These are phyloP conservation scores for Calyptomena viridis DNA, from an alignment of 2,113 vertebrate genomes.

Conservation along the genomic window DNA sequence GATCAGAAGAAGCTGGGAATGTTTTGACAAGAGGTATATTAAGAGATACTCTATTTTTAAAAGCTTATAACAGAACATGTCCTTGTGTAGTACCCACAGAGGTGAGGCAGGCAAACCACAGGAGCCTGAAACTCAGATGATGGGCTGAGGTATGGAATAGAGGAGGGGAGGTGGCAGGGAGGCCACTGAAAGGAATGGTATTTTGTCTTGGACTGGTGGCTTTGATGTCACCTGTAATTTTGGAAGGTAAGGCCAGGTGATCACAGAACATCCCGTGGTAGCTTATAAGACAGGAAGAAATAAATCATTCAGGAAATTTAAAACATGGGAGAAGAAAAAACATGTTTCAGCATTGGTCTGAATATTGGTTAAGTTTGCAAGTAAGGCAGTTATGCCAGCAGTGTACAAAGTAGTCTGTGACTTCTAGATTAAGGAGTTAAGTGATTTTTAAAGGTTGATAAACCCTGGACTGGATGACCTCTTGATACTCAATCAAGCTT, in stretches of 20 bases:
- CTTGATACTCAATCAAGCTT: neutral
- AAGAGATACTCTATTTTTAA: neutral
- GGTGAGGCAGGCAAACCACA: neutral
- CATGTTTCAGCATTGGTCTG: neutral
- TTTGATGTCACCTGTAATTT: neutral
- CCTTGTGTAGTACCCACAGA: neutral
- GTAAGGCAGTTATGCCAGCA: neutral
- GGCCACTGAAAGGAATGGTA: rapidly evolving
- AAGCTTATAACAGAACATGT: neutral
- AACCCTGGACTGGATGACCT: neutral
- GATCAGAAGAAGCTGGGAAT: neutral
- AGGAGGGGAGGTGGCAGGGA: neutral
- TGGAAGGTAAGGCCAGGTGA: neutral
- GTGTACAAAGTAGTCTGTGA: neutral
- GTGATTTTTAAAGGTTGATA: neutral
- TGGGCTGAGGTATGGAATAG: neutral
- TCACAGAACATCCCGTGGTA: neutral
- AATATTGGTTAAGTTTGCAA: neutral
- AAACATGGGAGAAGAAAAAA: neutral
- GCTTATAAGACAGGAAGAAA: neutral
- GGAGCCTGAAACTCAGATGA: neutral
- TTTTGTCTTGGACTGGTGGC: neutral
- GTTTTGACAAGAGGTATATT: neutral
- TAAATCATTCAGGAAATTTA: neutral
- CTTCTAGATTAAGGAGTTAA: neutral